Conservation (phyloP, 2,113 vertebrate genomes). For the Toxotes jaculatrix region DNA sequence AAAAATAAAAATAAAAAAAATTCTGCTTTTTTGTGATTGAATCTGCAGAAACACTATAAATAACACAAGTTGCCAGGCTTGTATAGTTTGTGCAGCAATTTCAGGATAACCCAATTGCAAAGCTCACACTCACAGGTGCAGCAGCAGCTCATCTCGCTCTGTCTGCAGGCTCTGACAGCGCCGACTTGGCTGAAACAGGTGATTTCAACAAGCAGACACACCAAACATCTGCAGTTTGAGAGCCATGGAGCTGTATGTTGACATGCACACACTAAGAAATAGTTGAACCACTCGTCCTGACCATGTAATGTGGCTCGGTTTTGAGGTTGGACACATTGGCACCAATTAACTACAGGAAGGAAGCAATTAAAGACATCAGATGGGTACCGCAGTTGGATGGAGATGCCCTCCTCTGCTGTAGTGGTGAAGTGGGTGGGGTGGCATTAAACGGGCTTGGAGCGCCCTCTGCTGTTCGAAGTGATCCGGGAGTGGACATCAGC, state of each 20-base stretch:
- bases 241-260: neutral
- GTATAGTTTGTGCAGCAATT: slow-evolving; percentile 2
- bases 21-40: neutral
- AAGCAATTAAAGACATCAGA: slow-evolving; percentile 71
- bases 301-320: neutral
- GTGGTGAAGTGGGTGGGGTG: fast-evolving
- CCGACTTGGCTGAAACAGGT: slow-evolving; percentile 44
- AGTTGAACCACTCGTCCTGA: neutral
- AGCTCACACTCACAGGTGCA: slow-evolving; percentile 55
- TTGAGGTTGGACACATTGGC: slow-evolving; percentile 50
- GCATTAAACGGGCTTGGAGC: slow-evolving; percentile 49
- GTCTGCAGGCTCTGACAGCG: slow-evolving; percentile 32
- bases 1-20: too few species aligned
- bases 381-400: slow-evolving; percentile 32
- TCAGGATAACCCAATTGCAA: neutral
- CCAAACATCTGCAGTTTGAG: neutral
- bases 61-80: neutral
- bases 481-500: neutral
- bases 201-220: slow-evolving; percentile 14
- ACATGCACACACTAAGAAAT: too few species aligned
- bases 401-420: neutral
- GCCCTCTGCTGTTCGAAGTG: slow-evolving; percentile 62
- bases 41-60: neutral
- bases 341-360: slow-evolving; percentile 71
- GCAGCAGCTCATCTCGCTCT: slow-evolving; percentile 27